These are phyloP conservation scores for Threskiornis aethiopicus DNA, from an alignment of 2,797 vertebrate species.

Conservation along the genomic window DNA sequence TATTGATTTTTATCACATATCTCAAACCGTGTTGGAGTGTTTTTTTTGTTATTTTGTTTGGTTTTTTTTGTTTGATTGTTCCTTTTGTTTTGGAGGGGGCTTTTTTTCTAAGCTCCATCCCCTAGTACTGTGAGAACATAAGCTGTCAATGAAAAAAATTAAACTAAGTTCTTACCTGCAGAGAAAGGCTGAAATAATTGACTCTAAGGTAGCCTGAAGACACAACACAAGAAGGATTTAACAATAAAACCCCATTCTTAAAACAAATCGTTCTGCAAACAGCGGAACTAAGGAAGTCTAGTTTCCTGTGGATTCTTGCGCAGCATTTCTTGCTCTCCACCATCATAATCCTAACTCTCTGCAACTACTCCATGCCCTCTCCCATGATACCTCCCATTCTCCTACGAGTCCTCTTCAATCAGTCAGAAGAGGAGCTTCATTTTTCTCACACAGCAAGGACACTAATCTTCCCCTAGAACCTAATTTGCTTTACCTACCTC, in stretches of 20 bases:
- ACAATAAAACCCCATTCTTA: background rate
- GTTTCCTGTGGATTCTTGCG: background rate
- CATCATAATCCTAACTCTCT: background rate
- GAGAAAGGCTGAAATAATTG: background rate
- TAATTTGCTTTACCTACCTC: background rate
- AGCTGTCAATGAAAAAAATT: background rate
- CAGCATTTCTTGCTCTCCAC: background rate
- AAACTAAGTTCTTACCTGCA: background rate
- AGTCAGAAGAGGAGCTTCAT: background rate
- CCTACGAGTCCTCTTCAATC: background rate
- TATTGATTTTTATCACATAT: background rate
- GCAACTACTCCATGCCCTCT: background rate
- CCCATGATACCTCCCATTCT: background rate
- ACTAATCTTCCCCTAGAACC: background rate
- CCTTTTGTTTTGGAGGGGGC: background rate
- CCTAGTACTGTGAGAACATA: fast-evolving
- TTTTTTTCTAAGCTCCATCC: background rate
- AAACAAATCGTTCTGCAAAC: background rate
- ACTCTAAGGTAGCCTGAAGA: background rate
- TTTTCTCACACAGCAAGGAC: background rate
- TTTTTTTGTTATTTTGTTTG: background rate
- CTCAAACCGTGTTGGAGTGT: background rate
- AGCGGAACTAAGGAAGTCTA: background rate
- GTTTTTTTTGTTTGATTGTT: background rate
- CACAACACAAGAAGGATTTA: background rate